Evolutionary conservation across 2,888 invertebrate species (phyloP).

Genomic region (Lasioglossum oenotherae): DNA sequence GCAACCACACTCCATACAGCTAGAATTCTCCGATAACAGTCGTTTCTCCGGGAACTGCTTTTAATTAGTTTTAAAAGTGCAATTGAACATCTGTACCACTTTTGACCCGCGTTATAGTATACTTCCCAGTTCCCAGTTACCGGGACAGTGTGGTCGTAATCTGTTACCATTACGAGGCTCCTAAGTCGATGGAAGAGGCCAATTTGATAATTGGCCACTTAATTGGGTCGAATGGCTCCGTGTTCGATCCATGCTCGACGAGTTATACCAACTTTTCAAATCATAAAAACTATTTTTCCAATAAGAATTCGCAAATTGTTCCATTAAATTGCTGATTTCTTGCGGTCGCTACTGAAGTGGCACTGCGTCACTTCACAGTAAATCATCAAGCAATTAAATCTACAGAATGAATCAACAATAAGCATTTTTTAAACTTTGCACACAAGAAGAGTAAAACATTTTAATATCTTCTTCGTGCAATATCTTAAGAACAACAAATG

Average conservation of each 20-base stretch:
- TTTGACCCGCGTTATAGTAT: not conserved
- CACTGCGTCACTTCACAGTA: not conserved
- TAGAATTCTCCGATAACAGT: slow-evolving; percentile 3
- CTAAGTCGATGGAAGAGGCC: slow-evolving; percentile 5
- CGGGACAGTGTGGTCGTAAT: slow-evolving; percentile 5
- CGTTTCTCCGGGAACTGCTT: slow-evolving; percentile 11
- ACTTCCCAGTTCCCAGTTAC: not conserved
- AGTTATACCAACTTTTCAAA: not conserved
- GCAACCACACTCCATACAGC: not conserved
- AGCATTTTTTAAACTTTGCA: too few relatives aligned
- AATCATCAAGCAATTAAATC: not conserved
- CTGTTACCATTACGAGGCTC: slow-evolving; percentile 6
- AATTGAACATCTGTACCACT: slow-evolving; percentile 4
- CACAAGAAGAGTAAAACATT: too few relatives aligned
- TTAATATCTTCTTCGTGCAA: too few relatives aligned
- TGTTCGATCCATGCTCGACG: not conserved
- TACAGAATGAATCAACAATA: too few relatives aligned
- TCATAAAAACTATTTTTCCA: not conserved
- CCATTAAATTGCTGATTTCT: not conserved
- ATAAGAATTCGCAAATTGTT: not conserved
- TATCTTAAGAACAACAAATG: too few relatives aligned
- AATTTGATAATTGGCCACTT: slow-evolving; percentile 9
- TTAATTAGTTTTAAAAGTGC: slow-evolving; percentile 21
- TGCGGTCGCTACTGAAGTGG: not conserved
- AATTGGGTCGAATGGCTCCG: slow-evolving; percentile 2